Percentiles rank a stretch among this genome's conserved stretches.
Conservation (phyloP, 2,113 vertebrate species). For the Phylloscopus trochiloides region DNA sequence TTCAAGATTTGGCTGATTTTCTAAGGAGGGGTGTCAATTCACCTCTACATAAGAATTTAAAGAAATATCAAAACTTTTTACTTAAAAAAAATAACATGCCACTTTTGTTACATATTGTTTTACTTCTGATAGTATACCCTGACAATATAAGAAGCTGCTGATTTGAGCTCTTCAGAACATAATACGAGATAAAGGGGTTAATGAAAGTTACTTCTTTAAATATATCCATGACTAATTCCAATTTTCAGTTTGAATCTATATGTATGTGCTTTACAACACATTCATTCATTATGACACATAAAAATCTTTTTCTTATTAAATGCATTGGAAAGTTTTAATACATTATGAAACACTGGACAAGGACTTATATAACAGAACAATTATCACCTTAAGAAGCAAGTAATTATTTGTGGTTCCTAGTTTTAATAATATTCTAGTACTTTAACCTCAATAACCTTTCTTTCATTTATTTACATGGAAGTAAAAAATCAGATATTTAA, state of each 20-base stretch:
- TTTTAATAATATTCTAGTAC: not conserved
- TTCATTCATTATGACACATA: not conserved
- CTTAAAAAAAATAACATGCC: not conserved
- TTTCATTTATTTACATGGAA: not conserved
- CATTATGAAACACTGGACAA: not conserved
- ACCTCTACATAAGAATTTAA: not conserved
- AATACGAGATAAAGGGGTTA: not conserved
- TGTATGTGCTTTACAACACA: not conserved
- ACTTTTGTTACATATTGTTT: not conserved
- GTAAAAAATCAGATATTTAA: conserved; percentile 6
- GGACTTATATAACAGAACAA: not conserved
- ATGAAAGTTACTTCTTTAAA: conserved; percentile 31
- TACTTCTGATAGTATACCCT: not conserved
- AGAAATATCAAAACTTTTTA: not conserved
- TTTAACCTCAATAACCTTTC: not conserved
- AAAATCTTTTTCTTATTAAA: not conserved
- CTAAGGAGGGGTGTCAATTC: not conserved
- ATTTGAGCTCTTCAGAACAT: not conserved
- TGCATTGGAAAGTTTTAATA: not conserved
- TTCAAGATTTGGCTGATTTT: not conserved
- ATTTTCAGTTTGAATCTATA: not conserved
- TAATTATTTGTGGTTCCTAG: not conserved
- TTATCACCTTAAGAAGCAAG: not conserved
- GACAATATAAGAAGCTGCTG: not conserved
- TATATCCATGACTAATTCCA: conserved; percentile 6